Evolutionary conservation across 2,888 invertebrate genomes (phyloP), one percentile per base, ranked within the genome.

Genomic region (Andricus quercusramuli): DNA sequence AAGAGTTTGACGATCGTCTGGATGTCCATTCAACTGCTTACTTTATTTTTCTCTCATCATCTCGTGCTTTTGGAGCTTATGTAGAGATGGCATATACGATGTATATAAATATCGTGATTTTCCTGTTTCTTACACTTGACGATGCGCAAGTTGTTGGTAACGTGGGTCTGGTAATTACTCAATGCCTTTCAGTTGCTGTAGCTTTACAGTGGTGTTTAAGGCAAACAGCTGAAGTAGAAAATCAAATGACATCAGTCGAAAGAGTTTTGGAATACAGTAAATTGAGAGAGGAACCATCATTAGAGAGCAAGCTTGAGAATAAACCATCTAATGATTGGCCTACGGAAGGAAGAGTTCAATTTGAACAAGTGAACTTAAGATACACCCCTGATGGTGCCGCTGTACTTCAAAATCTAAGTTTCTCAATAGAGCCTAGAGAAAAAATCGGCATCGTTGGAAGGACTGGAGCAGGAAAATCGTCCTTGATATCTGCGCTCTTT

Each of bases 391-490:
- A 83, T 29, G 74, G 83, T 13, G 79, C 79, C 15, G 15, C 59
- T 3, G 95, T 96, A 0, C 91, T 96, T 29, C 94, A 94, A 67
- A 93, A 93, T 84, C 88, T 95, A n/a, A 92, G 93, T 32, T 93
- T 95, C 56, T 92, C 91, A 29, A 94, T 96, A 64, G 91, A 94
- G 67, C 93, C 94, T 0, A 92, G 92, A 84, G 94, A 95, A 90
- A 95, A 95, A 92, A 93, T 96, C 44, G 96, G 96, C 1, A 95
- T 96, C 64, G 95, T 96, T 5, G 95, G 95, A 5, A 92, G 95
- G 86, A 95, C 95, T 0, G 95, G 95, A 2, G 95, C 95, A 2
- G 96, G 96, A 1, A 96, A 96, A 88, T 95, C 95, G 1, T 95
- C 96, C 0, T 92, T 96, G 65, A 95, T 96, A 74, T 94, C 95